These are phyloP conservation scores for Poeciliopsis gracilis DNA, from an alignment of 2,797 vertebrate species.

Conservation along the genomic window DNA sequence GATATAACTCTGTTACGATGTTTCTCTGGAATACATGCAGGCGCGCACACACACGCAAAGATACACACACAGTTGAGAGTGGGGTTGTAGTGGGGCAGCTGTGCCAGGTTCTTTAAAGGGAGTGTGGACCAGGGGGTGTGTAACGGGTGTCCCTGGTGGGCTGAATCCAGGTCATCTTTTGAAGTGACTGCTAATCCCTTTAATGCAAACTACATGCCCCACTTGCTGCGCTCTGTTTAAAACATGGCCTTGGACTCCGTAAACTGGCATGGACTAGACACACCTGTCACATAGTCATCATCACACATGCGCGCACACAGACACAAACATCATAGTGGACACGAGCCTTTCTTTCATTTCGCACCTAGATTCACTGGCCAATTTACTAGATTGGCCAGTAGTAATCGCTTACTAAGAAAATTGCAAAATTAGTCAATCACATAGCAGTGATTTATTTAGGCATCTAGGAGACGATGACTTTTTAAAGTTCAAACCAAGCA, in stretches of 20 bases:
- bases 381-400: neutral
- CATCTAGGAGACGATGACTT: neutral
- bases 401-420: neutral
- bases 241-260: conserved; percentile 80
- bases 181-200: conserved; percentile 88
- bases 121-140: conserved; percentile 82
- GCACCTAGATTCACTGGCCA: neutral
- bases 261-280: conserved; percentile 80
- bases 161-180: conserved; percentile 88
- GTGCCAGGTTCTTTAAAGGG: conserved; percentile 85
- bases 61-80: conserved; percentile 67
- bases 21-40: conserved; percentile 59
- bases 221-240: conserved; percentile 82
- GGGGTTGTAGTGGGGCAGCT: conserved; percentile 79
- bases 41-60: conserved; percentile 50
- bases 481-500: neutral
- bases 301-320: conserved; percentile 45
- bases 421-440: neutral
- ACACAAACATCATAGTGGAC: conserved; percentile 30
- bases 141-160: conserved; percentile 86
- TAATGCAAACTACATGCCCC: conserved; percentile 88
- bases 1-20: conserved; percentile 53
- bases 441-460: neutral
- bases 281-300: conserved; percentile 78
- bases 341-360: conserved; percentile 11